Evolutionary conservation across 2,797 vertebrate genomes (phyloP).

Genomic region (Arctocebus calabarensis): DNA sequence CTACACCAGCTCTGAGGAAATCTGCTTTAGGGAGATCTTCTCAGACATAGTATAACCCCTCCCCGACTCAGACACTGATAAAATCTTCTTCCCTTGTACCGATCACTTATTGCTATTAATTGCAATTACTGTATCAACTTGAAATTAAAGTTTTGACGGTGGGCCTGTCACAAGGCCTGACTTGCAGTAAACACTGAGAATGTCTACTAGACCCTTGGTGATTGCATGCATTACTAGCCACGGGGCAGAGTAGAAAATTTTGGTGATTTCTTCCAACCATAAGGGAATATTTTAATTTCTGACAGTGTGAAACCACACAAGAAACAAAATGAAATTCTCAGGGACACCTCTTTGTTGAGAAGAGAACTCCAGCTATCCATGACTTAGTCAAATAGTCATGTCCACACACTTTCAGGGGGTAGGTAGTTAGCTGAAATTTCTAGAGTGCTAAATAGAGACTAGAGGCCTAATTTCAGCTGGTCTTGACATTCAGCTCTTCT

Average conservation of each 20-base stretch:
- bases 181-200: not conserved
- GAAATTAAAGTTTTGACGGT: not conserved
- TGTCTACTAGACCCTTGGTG: not conserved
- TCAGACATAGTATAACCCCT: not conserved
- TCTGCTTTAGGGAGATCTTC: not conserved
- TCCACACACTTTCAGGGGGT: not conserved
- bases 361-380: not conserved
- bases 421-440: not conserved
- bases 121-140: not conserved
- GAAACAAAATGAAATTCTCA: slow-evolving; percentile 16
- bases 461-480: not conserved
- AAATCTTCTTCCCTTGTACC: not conserved
- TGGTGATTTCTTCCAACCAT: not conserved
- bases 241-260: not conserved
- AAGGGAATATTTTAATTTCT: not conserved
- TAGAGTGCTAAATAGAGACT: not conserved
- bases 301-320: not conserved
- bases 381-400: not conserved
- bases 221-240: too few relatives aligned
- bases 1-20: not conserved
- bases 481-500: slow-evolving; percentile 43
- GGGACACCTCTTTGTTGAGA: not conserved
- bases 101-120: not conserved
- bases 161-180: not conserved
- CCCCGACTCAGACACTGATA: not conserved